Conservation (phyloP, 23 tunicate genomes). For the Ciona savignyi region DNA sequence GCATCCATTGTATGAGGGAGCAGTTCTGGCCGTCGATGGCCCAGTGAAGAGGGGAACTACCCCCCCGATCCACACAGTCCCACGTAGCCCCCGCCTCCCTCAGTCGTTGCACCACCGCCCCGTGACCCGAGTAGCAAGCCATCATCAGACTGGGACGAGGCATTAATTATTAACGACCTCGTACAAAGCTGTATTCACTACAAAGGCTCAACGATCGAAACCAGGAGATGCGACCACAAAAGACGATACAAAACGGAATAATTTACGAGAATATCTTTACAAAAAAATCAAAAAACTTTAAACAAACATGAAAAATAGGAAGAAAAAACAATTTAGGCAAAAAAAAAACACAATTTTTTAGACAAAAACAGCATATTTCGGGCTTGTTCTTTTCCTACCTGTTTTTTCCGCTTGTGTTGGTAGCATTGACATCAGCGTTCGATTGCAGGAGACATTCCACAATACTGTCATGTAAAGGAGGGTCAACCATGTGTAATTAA, state of each 20-base stretch:
- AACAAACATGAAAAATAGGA: conserved; percentile 8
- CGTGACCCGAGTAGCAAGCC: conserved; percentile 57
- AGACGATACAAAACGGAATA: too few relatives aligned
- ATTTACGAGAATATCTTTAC: too few relatives aligned
- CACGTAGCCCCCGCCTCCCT: conserved; percentile 60
- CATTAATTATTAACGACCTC: too few relatives aligned
- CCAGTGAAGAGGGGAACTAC: conserved; percentile 73
- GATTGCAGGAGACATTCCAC: conserved; percentile 35
- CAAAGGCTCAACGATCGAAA: too few relatives aligned
- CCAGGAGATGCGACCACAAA: too few relatives aligned
- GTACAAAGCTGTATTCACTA: too few relatives aligned
- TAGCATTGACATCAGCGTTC: conserved; percentile 48
- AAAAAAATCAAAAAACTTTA: conserved; percentile 64
- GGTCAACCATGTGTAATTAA: not conserved
- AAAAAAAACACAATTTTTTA: too few relatives aligned
- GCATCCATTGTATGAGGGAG: conserved; percentile 53
- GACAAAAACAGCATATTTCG: not conserved
- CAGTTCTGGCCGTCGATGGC: conserved; percentile 67
- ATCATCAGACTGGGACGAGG: conserved; percentile 53
- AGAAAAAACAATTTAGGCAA: not conserved
- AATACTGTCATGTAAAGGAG: conserved; percentile 14
- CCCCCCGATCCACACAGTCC: conserved; percentile 50
- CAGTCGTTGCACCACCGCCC: conserved; percentile 28
- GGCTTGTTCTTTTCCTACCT: too few relatives aligned
- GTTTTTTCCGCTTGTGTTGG: conserved; percentile 66